These are phyloP conservation scores for Pharmacophagus antenor DNA, from an alignment of 2,888 invertebrate species.

Conservation along the genomic window DNA sequence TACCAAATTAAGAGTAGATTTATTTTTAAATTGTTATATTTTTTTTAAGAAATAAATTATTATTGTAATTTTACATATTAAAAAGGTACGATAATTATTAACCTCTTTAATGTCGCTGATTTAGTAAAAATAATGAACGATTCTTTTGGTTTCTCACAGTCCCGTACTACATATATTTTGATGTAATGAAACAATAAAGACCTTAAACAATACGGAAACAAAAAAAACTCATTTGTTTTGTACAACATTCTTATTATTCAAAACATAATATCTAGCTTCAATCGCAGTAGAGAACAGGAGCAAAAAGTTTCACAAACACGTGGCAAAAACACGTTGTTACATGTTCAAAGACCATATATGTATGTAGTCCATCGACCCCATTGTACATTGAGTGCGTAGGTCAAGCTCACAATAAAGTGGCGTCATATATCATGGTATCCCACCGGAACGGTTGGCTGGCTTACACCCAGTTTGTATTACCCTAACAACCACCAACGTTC, in stretches of 20 bases:
- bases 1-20: too few species aligned
- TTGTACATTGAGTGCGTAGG: slow-evolving; percentile 45
- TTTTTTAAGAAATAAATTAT: too few species aligned
- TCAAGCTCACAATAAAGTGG: slow-evolving; percentile 57
- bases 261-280: not conserved
- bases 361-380: slow-evolving; percentile 33
- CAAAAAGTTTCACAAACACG: slow-evolving; percentile 25
- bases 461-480: slow-evolving; percentile 60
- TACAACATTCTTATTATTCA: not conserved
- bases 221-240: not conserved
- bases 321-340: slow-evolving; percentile 30
- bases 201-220: not conserved
- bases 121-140: too few species aligned
- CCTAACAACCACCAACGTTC: slow-evolving; percentile 41
- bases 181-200: too few species aligned
- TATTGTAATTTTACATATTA: too few species aligned
- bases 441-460: slow-evolving; percentile 70
- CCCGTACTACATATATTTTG: too few species aligned
- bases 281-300: slow-evolving; percentile 1
- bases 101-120: too few species aligned
- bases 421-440: slow-evolving; percentile 61
- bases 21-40: too few species aligned
- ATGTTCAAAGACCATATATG: slow-evolving; percentile 29
- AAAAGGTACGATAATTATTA: too few species aligned
- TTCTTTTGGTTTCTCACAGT: too few species aligned